Evolutionary conservation across 2,797 vertebrate species (phyloP).

Genomic region (Peromyscus melanophrys): DNA sequence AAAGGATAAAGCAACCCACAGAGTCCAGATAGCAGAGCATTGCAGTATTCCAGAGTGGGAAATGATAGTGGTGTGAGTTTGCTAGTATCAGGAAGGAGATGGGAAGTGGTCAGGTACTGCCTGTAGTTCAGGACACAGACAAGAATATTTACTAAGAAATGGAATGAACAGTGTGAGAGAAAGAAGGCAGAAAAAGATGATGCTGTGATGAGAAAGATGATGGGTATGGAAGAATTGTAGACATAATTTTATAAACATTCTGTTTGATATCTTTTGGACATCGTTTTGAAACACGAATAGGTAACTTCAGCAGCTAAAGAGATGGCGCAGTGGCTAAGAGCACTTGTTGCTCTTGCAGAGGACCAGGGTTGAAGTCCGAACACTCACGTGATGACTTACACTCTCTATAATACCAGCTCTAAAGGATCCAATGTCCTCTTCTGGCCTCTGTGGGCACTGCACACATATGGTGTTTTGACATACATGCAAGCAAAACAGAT

Average conservation of each 20-base stretch:
- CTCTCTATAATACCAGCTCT: background rate
- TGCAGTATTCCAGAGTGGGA: background rate
- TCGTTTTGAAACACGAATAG: constrained; percentile 34
- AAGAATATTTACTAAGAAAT: constrained; percentile 23
- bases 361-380: background rate
- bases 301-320: background rate
- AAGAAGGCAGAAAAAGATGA: background rate
- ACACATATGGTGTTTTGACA: background rate
- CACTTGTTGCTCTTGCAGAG: background rate
- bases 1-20: background rate
- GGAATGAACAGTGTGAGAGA: background rate
- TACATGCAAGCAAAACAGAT: background rate
- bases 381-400: background rate
- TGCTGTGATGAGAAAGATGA: background rate
- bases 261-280: background rate
- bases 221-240: background rate
- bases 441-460: background rate
- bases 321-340: background rate
- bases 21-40: background rate
- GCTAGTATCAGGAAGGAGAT: background rate
- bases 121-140: background rate
- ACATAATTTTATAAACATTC: background rate
- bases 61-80: background rate
- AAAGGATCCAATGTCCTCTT: background rate
- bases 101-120: background rate